Percentiles rank a stretch among this genome's conserved stretches.
phyloP scores from a whole-genome alignment of 2,888 invertebrate genomes.

The Laothoe populi region DNA sequence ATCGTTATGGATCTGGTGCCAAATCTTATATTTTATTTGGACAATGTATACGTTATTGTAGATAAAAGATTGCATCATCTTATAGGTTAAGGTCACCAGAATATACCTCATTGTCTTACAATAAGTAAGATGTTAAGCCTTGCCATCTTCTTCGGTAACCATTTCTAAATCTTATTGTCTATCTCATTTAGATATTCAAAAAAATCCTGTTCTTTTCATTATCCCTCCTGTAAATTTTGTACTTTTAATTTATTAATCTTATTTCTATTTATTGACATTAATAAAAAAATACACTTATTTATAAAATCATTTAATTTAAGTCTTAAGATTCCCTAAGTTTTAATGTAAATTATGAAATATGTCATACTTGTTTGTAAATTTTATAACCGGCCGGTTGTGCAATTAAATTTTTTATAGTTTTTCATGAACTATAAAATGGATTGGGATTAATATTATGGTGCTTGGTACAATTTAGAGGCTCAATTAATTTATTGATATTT shows the following conservation, averaged over 20 bases:
- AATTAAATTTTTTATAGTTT: constrained; percentile 65
- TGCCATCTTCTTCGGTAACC: background rate
- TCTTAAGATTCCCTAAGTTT: constrained; percentile 25
- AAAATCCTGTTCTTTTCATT: too few species aligned
- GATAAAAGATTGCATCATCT: constrained; percentile 29
- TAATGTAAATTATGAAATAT: constrained; percentile 54
- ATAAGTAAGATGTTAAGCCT: constrained; percentile 9
- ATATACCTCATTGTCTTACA: constrained; percentile 52
- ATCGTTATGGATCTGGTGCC: background rate
- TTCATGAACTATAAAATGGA: constrained; percentile 47
- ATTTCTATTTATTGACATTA: constrained; percentile 9
- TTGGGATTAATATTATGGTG: constrained; percentile 57
- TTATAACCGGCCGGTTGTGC: constrained; percentile 80
- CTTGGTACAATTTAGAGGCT: constrained; percentile 65
- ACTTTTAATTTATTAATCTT: constrained; percentile 9
- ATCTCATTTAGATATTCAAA: too few species aligned
- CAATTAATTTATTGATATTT: constrained; percentile 57
- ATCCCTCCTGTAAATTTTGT: background rate
- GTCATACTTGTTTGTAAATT: constrained; percentile 57
- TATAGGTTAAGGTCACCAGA: constrained; percentile 51
- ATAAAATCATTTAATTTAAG: constrained; percentile 13
- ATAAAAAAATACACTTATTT: background rate
- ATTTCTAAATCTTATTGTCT: background rate
- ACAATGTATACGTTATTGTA: background rate
- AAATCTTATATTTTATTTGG: background rate